phyloP scores from a whole-genome alignment of 2,797 vertebrate species.

The Arctocebus calabarensis region DNA sequence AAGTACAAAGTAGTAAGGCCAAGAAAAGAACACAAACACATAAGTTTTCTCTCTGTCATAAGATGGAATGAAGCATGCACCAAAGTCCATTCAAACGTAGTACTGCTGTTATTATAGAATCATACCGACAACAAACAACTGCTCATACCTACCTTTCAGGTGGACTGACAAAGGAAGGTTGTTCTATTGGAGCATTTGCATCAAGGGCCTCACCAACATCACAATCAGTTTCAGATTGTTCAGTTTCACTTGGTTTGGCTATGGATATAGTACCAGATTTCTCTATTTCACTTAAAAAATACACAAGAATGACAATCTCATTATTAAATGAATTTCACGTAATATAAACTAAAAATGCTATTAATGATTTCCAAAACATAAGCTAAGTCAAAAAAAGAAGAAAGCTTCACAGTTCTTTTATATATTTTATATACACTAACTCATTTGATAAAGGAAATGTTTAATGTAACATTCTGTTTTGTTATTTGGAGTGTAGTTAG shows the following conservation, averaged over 20 bases:
- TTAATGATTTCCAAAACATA: constrained; percentile 46
- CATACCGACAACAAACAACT: not conserved
- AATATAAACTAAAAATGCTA: constrained; percentile 11
- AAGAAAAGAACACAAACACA: constrained; percentile 41
- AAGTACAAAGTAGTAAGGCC: constrained; percentile 33
- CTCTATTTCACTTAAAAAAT: constrained; percentile 94
- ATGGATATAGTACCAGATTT: constrained; percentile 89
- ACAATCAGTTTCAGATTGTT: constrained; percentile 90
- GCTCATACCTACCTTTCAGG: constrained; percentile 92
- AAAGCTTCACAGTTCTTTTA: not conserved
- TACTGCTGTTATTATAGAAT: not conserved
- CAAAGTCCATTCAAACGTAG: not conserved
- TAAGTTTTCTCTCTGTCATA: constrained; percentile 5
- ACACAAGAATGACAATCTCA: constrained; percentile 80
- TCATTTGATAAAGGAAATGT: constrained; percentile 38
- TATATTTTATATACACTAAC: not conserved
- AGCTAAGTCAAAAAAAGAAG: constrained; percentile 41
- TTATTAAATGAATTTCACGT: constrained; percentile 35
- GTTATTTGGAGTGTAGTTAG: not conserved
- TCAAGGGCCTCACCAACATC: constrained; percentile 90
- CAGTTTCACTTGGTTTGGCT: constrained; percentile 93
- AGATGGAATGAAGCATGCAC: not conserved
- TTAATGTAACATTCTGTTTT: constrained; percentile 38
- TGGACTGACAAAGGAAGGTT: constrained; percentile 91
- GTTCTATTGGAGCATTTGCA: constrained; percentile 90